These are phyloP conservation scores for Oxygymnocypris stewartii DNA, from an alignment of 2,113 vertebrate genomes.

Conservation along the genomic window DNA sequence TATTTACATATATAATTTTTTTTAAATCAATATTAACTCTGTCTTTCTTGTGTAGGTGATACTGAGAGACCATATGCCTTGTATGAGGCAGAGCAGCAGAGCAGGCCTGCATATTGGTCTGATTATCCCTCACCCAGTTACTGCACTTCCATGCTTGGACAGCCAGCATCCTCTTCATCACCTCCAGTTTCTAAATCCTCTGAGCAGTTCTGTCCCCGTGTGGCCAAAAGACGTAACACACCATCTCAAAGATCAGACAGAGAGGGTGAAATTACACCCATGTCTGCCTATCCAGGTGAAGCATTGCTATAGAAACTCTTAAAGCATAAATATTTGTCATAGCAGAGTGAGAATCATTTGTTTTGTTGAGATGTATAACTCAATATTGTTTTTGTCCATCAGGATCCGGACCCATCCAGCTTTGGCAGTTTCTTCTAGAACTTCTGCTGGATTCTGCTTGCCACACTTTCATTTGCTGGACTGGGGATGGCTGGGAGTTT, in stretches of 20 bases:
- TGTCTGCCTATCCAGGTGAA: conserved; percentile 78
- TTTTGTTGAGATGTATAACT: background rate
- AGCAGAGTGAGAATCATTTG: background rate
- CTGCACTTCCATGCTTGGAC: conserved; percentile 53
- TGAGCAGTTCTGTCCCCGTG: conserved; percentile 74
- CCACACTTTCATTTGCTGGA: conserved; percentile 79
- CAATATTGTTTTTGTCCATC: background rate
- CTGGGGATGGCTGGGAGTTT: conserved; percentile 84
- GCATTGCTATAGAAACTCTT: background rate
- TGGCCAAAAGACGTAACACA: conserved; percentile 72
- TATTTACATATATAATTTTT: background rate
- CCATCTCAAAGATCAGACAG: conserved; percentile 65
- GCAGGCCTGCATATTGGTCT: conserved; percentile 68
- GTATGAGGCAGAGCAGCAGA: conserved; percentile 67
- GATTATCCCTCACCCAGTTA: conserved; percentile 68
- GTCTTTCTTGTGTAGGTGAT: conserved; percentile 60
- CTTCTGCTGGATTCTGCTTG: conserved; percentile 79
- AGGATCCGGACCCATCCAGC: conserved; percentile 81
- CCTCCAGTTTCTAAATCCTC: conserved; percentile 55
- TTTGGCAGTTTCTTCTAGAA: conserved; percentile 84
- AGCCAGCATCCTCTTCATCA: conserved; percentile 54
- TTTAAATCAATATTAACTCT: background rate
- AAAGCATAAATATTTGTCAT: background rate
- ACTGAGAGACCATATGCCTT: conserved; percentile 63
- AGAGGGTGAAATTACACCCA: conserved; percentile 67